Evolutionary conservation across 2,113 vertebrate genomes (phyloP).

Genomic region (Leptocoma aspasia): DNA sequence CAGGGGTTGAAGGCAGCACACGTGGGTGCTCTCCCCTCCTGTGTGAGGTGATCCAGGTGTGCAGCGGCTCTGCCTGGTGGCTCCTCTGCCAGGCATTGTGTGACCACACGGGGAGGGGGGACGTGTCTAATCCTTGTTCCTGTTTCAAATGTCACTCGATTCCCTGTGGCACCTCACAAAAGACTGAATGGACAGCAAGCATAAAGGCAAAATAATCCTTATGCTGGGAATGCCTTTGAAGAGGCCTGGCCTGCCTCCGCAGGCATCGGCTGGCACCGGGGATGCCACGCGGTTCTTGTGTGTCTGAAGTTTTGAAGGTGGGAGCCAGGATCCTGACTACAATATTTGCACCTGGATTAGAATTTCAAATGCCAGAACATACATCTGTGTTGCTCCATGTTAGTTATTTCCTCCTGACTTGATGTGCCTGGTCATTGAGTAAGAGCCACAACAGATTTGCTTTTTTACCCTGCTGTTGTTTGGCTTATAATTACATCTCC

Average conservation of each 20-base stretch:
- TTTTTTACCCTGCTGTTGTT: background rate
- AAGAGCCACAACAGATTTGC: background rate
- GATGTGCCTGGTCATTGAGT: background rate
- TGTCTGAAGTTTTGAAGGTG: background rate
- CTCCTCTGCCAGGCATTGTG: background rate
- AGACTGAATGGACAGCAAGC: background rate
- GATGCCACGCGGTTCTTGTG: background rate
- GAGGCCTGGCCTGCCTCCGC: background rate
- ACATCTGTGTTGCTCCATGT: background rate
- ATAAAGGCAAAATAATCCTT: slow-evolving; percentile 23
- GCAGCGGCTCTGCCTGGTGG: rapidly evolving
- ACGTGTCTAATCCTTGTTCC: background rate
- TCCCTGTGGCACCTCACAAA: background rate
- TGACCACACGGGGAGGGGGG: rapidly evolving
- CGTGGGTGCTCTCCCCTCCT: background rate
- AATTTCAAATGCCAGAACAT: background rate
- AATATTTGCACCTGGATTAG: background rate
- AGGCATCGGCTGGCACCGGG: rapidly evolving
- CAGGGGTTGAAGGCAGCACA: background rate
- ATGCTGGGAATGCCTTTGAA: background rate
- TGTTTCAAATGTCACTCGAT: background rate
- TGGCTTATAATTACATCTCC: background rate
- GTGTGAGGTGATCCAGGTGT: rapidly evolving
- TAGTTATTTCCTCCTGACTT: background rate
- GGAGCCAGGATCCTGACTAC: background rate